Conservation (phyloP, 2,888 invertebrate species). For the Chloromyia formosa region DNA sequence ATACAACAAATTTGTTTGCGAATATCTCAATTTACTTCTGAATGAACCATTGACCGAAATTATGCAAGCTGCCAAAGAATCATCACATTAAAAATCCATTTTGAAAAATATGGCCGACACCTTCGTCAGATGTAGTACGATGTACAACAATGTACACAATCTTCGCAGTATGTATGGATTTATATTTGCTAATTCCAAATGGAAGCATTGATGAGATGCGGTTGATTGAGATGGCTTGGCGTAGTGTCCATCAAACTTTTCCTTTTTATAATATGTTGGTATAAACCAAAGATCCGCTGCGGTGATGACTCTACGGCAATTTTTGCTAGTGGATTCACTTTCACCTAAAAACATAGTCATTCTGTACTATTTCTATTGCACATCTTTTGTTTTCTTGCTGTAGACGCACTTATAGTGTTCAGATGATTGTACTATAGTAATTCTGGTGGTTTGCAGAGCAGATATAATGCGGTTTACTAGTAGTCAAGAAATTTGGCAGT, state of each 20-base stretch:
- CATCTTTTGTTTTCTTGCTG: background rate
- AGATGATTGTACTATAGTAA: too few relatives aligned
- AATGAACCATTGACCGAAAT: conserved; percentile 23
- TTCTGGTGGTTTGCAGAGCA: too few relatives aligned
- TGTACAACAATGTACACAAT: background rate
- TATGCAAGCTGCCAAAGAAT: conserved; percentile 27
- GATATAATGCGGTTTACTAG: too few relatives aligned
- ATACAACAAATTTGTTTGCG: background rate
- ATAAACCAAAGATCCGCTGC: background rate
- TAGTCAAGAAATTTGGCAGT: too few relatives aligned
- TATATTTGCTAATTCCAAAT: background rate
- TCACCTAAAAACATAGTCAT: conserved; percentile 1
- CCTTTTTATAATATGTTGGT: background rate
- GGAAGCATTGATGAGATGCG: background rate
- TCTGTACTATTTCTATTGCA: background rate
- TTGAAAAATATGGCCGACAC: background rate
- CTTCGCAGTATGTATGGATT: too few relatives aligned
- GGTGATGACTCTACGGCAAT: background rate
- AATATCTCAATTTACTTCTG: background rate
- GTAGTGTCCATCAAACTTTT: background rate
- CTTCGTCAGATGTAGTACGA: background rate
- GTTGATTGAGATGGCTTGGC: background rate
- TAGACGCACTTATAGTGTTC: background rate
- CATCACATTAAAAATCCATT: conserved; percentile 9
- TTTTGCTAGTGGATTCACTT: background rate